Percentiles rank a stretch among this genome's conserved stretches.
phyloP scores from a whole-genome alignment of 53 echinoderm and acorn worm species.

The Apostichopus leukothele region DNA sequence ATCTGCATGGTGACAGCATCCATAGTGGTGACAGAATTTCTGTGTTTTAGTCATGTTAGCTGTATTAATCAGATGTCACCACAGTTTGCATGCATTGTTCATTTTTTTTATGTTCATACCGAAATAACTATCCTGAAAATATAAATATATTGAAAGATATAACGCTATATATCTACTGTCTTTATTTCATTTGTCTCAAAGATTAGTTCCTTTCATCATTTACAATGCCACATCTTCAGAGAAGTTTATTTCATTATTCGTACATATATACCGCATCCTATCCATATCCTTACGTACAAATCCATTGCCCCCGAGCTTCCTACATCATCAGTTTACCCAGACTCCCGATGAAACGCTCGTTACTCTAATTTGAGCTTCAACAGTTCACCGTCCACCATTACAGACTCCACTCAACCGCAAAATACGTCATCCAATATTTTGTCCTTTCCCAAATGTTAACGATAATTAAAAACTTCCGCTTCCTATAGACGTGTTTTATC shows the following conservation, averaged over 20 bases:
- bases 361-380: not conserved
- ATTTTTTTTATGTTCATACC: not conserved
- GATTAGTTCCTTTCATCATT: too few relatives aligned
- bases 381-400: not conserved
- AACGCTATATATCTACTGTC: too few relatives aligned
- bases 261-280: too few relatives aligned
- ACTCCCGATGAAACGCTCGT: too few relatives aligned
- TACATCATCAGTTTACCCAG: too few relatives aligned
- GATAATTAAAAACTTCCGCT: slow-evolving; percentile 47
- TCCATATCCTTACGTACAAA: too few relatives aligned
- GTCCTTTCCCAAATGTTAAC: not conserved
- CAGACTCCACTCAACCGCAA: slow-evolving; percentile 1
- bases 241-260: too few relatives aligned
- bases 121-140: slow-evolving; percentile 10
- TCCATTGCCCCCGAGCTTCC: too few relatives aligned
- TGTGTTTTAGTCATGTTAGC: not conserved
- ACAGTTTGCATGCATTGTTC: not conserved
- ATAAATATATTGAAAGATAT: not conserved
- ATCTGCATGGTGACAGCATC: not conserved
- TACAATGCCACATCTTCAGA: too few relatives aligned
- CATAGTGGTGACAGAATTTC: not conserved
- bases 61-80: not conserved
- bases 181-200: too few relatives aligned
- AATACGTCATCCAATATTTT: not conserved
- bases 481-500: slow-evolving; percentile 9